A percentile compares a stretch with the other conserved stretches of the same genome.
phyloP scores from a whole-genome alignment of 1,140 invertebrate genomes.

The Apis mellifera region Amel_HAv3.1 CM009931.2:21163501-21164000 shows the following conservation, averaged over 20 bases:
- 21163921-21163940: slow-evolving; percentile 48
- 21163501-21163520: slow-evolving; percentile 64
- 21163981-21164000: slow-evolving; percentile 34
- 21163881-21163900: slow-evolving; percentile 63
- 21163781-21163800: slow-evolving; percentile 56
- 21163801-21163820: slow-evolving; percentile 65
- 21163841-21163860: slow-evolving; percentile 77
- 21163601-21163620: slow-evolving; percentile 46
- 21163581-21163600: slow-evolving; percentile 57
- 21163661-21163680: slow-evolving; percentile 53
- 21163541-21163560: slow-evolving; percentile 31
- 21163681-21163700: slow-evolving; percentile 44
- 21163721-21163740: slow-evolving; percentile 22
- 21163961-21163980: slow-evolving; percentile 34
- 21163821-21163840: slow-evolving; percentile 79
- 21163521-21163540: slow-evolving; percentile 64
- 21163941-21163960: slow-evolving; percentile 17
- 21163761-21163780: slow-evolving; percentile 50
- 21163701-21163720: slow-evolving; percentile 31
- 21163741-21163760: slow-evolving; percentile 47
- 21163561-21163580: slow-evolving; percentile 46
- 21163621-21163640: slow-evolving; percentile 29
- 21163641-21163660: slow-evolving; percentile 39
- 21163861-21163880: slow-evolving; percentile 63
- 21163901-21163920: slow-evolving; percentile 67